Conservation (phyloP, 2,888 invertebrate species). For the Dinocampus coccinellae region DNA sequence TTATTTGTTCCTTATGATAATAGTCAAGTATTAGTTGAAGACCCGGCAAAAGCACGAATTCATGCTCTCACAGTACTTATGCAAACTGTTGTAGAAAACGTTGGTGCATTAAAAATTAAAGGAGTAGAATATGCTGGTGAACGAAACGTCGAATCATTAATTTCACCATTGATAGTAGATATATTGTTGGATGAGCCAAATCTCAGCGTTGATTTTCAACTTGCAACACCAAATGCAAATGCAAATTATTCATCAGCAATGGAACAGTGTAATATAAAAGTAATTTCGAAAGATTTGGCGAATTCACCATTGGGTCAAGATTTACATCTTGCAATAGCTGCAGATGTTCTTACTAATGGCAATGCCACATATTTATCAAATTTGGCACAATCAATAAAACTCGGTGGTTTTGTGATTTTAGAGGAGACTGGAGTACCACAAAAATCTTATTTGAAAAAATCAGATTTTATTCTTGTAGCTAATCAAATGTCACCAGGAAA, state of each 20-base stretch:
- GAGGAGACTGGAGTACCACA: conserved; percentile 74
- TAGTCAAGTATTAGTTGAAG: conserved; percentile 71
- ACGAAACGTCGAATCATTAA: conserved; percentile 76
- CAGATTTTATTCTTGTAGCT: conserved; percentile 73
- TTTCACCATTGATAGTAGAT: conserved; percentile 75
- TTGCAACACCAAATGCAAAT: conserved; percentile 71
- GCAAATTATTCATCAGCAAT: conserved; percentile 72
- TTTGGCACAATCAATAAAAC: conserved; percentile 75
- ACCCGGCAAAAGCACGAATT: conserved; percentile 74
- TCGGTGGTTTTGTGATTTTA: conserved; percentile 80
- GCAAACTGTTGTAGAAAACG: conserved; percentile 86
- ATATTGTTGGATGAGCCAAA: conserved; percentile 82
- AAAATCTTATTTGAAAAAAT: conserved; percentile 49
- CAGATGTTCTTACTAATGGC: conserved; percentile 76
- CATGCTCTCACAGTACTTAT: conserved; percentile 79
- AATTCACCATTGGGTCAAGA: conserved; percentile 76
- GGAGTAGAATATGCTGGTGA: conserved; percentile 78
- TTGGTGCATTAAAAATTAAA: conserved; percentile 78
- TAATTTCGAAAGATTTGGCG: conserved; percentile 75
- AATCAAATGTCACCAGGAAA: conserved; percentile 77
- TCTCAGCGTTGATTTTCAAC: conserved; percentile 76
- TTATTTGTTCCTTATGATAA: conserved; percentile 83
- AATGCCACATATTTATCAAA: conserved; percentile 72
- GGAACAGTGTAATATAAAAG: conserved; percentile 76
- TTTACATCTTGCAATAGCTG: conserved; percentile 78